Evolutionary conservation across 2,888 invertebrate genomes (phyloP).

Genomic region (Stegana nigrithorax): DNA sequence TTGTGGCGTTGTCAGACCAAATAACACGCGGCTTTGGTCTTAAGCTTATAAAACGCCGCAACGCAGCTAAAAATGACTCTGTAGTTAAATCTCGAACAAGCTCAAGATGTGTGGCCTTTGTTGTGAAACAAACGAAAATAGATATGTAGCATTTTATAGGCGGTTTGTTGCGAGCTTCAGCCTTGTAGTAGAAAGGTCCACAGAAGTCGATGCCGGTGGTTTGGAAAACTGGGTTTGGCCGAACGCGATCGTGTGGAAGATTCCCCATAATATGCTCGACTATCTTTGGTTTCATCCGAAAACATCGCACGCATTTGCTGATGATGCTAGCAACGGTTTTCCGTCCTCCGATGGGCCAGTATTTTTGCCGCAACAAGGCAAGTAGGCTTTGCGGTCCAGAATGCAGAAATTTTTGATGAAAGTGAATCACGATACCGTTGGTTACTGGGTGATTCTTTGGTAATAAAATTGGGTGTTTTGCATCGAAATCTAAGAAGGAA

Average conservation of each 20-base stretch:
- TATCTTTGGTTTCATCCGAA: no score
- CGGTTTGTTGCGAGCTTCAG: constrained; percentile 19
- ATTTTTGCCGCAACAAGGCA: neutral
- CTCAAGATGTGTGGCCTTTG: constrained; percentile 26
- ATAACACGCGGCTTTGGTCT: constrained; percentile 29
- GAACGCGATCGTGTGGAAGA: constrained; percentile 21
- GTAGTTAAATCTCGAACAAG: constrained; percentile 23
- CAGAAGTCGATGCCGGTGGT: constrained; percentile 24
- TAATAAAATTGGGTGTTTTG: constrained; percentile 1
- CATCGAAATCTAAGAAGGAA: neutral
- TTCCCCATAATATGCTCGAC: constrained; percentile 27
- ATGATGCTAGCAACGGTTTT: constrained; percentile 6
- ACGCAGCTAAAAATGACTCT: constrained; percentile 22
- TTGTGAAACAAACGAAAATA: constrained; percentile 25
- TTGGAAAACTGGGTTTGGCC: constrained; percentile 17
- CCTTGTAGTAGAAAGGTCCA: constrained; percentile 23
- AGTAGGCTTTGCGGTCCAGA: no score
- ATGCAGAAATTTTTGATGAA: neutral
- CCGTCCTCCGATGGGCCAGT: constrained; percentile 6
- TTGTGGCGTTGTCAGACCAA: constrained; percentile 30
- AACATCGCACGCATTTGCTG: no score
- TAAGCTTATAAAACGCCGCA: constrained; percentile 30
- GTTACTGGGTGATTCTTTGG: neutral
- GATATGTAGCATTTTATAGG: constrained; percentile 25
- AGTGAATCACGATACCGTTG: neutral